A percentile compares a stretch with the other conserved stretches of the same genome.
Evolutionary conservation across 2,888 invertebrate species (phyloP).

Genomic region (Phytoseiulus persimilis): DNA sequence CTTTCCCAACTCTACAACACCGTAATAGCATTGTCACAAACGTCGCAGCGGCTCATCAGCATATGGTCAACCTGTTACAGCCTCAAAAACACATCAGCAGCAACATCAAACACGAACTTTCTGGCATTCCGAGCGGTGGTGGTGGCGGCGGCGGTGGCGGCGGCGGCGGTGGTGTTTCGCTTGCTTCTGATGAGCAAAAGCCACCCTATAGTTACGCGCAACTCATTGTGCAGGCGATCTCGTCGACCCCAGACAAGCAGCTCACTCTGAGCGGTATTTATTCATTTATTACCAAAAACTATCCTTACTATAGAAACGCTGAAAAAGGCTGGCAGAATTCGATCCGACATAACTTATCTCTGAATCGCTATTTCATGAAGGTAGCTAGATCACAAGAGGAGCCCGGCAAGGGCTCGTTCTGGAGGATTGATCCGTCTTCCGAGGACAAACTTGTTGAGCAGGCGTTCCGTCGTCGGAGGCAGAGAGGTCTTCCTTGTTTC

Average conservation of each 20-base stretch:
- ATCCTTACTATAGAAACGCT: conserved; percentile 93
- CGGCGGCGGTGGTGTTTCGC: not conserved
- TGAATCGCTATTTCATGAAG: conserved; percentile 63
- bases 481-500: conserved; percentile 71
- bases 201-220: conserved; percentile 98
- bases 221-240: conserved; percentile 92
- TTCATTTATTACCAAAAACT: conserved; percentile 95
- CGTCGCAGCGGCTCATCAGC: conserved; percentile 27
- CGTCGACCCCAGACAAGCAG: conserved; percentile 87
- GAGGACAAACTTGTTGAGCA: conserved; percentile 93
- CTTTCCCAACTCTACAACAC: not conserved
- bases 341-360: conserved; percentile 59
- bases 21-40: conserved; percentile 26
- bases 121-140: conserved; percentile 12
- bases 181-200: conserved; percentile 67
- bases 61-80: conserved; percentile 14
- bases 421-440: conserved; percentile 93
- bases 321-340: conserved; percentile 95
- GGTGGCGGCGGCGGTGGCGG: not conserved
- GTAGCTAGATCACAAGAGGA: conserved; percentile 96
- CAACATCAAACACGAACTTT: not conserved
- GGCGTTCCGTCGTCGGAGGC: conserved; percentile 82
- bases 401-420: conserved; percentile 96
- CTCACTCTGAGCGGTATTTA: conserved; percentile 93
- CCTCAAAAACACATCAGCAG: not conserved